Base-by-base conservation (phyloP, 2,113 vertebrate species). In the Sinocyclocheilus anshuiensis region DNA sequence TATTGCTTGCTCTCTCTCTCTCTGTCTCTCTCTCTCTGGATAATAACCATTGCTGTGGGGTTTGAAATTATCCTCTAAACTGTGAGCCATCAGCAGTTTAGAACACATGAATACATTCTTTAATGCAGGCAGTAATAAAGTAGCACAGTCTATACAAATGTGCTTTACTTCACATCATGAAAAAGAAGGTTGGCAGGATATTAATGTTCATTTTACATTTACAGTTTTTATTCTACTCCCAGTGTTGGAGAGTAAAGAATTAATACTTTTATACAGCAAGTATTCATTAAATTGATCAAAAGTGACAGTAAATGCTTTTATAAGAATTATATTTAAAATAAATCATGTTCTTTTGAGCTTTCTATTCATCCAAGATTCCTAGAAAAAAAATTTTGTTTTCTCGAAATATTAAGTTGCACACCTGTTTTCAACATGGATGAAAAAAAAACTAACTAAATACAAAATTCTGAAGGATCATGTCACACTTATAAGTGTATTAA, bases 11-110 rank as follows among this genome's bases (percentile, higher is more conserved):
- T 67, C 63, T 69, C 26, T 33, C 79, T 65, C 48, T 48, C 12
- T 50, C 79, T 65, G 10, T 50, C 48, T 53, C 67, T 45, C 71
- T 48, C 13, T 36, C 45, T n/a, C 79, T 50, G 20, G 57, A 57
- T 79, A 78, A 78, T 63, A 80, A 24, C 36, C 22, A 59, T 59
- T 29, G 48, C 59, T 63, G 59, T 45, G 36, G 55, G 24, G 59
- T 81, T 81, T 63, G n/a, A 81, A 81, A 29, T 45, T 4, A 81
- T 81, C 24, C 76, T 55, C 53, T 81, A 67, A 81, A 63, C 78
- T 79, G 72, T 48, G 42, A 76, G 42, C n/a, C 72, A 79, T 81
- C 59, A 65, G 59, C 36, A n/a, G 36, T 81, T 48, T 42, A 67
- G 79, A 81, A 67, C 42, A 77, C 45, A 77, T 77, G 45, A 77